Evolutionary conservation across 2,888 invertebrate species (phyloP).

Genomic region (Drosophila multiciliata): DNA sequence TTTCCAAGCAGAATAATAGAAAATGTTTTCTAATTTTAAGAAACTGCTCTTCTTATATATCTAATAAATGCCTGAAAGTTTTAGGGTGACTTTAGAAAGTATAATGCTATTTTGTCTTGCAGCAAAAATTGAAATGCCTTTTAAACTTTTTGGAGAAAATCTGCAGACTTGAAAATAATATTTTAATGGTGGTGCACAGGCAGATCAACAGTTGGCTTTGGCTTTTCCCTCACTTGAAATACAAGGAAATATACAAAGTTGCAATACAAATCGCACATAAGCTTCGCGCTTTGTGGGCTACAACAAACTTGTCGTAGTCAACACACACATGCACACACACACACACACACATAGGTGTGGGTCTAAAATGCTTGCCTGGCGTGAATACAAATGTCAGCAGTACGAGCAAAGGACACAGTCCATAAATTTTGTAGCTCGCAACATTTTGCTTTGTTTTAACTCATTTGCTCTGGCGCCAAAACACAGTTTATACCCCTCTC

Average conservation of each 20-base stretch:
- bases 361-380: constrained; percentile 32
- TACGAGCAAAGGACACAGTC: constrained; percentile 64
- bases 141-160: constrained; percentile 8
- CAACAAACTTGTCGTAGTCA: constrained; percentile 31
- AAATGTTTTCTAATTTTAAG: background rate
- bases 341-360: background rate
- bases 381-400: constrained; percentile 62
- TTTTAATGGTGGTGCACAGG: constrained; percentile 40
- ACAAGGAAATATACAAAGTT: constrained; percentile 65
- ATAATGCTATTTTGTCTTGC: background rate
- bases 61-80: background rate
- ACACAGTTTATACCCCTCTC: background rate
- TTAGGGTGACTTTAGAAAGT: background rate
- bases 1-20: background rate
- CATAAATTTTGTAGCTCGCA: constrained; percentile 68
- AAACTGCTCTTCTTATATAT: background rate
- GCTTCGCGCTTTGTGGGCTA: constrained; percentile 49
- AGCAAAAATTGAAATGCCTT: background rate
- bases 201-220: constrained; percentile 75
- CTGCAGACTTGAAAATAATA: constrained; percentile 34
- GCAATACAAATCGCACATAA: constrained; percentile 63
- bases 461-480: constrained; percentile 59
- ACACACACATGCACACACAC: constrained; percentile 10
- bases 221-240: constrained; percentile 39
- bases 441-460: constrained; percentile 68